These are phyloP conservation scores for Tiphia femorata DNA, from an alignment of 2,888 invertebrate genomes.

Conservation along the genomic window DNA sequence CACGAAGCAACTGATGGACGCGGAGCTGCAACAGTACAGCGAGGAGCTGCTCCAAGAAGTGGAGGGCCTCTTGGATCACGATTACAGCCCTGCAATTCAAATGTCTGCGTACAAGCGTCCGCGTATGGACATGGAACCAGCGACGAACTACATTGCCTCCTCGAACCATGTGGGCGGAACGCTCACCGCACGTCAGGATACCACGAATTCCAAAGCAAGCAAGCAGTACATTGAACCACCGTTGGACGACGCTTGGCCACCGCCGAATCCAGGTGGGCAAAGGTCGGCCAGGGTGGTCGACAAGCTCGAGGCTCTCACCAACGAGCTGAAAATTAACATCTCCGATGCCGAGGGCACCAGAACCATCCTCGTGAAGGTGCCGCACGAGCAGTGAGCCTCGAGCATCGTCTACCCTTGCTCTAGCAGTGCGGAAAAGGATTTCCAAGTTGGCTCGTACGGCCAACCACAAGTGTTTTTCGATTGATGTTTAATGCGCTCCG, in stretches of 20 bases:
- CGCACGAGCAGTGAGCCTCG: conserved; percentile 53
- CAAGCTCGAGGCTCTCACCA: conserved; percentile 57
- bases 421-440: background rate
- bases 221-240: conserved; percentile 72
- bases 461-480: too few species aligned
- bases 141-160: conserved; percentile 40
- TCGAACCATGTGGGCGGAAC: conserved; percentile 51
- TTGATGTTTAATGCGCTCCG: too few species aligned
- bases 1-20: conserved; percentile 59
- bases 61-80: conserved; percentile 63
- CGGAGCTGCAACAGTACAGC: conserved; percentile 62
- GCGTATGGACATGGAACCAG: conserved; percentile 52
- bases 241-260: conserved; percentile 75
- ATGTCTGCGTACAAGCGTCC: conserved; percentile 57
- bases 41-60: conserved; percentile 63
- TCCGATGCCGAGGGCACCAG: conserved; percentile 62
- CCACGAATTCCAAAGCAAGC: conserved; percentile 27
- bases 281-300: conserved; percentile 43
- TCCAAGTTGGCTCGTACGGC: too few species aligned
- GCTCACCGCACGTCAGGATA: conserved; percentile 38
- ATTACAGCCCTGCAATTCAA: conserved; percentile 60
- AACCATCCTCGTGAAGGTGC: conserved; percentile 62
- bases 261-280: conserved; percentile 64
- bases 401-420: background rate
- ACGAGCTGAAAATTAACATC: conserved; percentile 64